phyloP scores from a whole-genome alignment of 2,113 vertebrate genomes.

The Pangasianodon hypophthalmus region DNA sequence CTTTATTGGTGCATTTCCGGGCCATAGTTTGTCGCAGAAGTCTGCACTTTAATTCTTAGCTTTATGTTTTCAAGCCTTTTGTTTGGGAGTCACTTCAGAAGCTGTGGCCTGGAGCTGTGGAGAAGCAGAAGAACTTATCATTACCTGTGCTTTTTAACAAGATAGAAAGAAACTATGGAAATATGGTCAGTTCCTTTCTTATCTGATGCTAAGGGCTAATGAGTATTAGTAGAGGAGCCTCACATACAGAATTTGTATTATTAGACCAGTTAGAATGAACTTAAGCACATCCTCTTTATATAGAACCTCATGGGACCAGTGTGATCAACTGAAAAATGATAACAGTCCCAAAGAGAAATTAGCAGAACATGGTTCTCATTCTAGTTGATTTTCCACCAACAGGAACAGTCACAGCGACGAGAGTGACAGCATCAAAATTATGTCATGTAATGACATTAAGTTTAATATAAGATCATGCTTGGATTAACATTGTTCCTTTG shows the following conservation, averaged over 20 bases:
- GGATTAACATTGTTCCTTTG: background rate
- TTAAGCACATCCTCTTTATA: background rate
- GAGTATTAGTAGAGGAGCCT: background rate
- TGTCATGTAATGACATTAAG: background rate
- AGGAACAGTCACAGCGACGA: background rate
- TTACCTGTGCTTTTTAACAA: background rate
- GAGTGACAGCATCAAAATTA: background rate
- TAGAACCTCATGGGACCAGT: too few species aligned
- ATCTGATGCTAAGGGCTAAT: conserved; percentile 4
- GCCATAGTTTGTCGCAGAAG: background rate
- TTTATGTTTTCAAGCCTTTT: background rate
- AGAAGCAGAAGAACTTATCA: background rate
- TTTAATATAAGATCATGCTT: background rate
- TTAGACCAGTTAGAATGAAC: background rate
- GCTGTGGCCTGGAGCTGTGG: background rate
- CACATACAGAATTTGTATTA: background rate
- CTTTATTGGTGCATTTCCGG: background rate
- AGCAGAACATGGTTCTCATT: background rate
- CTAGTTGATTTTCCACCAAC: background rate
- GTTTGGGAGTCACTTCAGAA: background rate
- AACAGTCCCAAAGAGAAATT: background rate
- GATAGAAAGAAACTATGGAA: background rate
- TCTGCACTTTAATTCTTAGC: background rate
- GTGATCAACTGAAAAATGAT: background rate
- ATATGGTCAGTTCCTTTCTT: background rate